Base-by-base conservation (phyloP, 2,113 vertebrate genomes). In the Ophthalmolycus amberensis region DNA sequence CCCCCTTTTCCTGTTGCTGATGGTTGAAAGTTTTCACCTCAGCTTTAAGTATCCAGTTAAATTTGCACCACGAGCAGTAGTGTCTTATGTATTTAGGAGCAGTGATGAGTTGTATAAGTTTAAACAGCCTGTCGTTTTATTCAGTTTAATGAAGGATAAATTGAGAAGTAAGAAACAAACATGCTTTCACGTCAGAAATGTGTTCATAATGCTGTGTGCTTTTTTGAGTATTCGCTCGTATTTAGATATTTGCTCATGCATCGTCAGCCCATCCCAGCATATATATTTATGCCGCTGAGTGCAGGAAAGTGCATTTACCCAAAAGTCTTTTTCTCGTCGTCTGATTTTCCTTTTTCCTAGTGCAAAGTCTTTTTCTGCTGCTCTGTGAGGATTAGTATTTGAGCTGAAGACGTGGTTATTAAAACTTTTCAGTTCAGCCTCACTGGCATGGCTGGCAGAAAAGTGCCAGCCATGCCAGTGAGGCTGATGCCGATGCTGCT, bases 381-480 rank as follows among this genome's bases (percentile, higher is more conserved):
- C 84, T 83, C 75, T 64, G 50, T 50, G 50, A 75, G 85, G 90
- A 94, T 92, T 92, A 93, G 67, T 64, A 75, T 91, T 86, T 88
- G 83, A 90, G 82, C 82, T 80, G 73, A 87, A 82, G 85, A 86
- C 8, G 62, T 80, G 71, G 84, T 81, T 78, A 88, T 88, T 77
- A 44, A 56, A 58, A 29, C 2, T 29, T 29, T 29, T 29, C 29
- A 29, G 2, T 29, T 29, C 29, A 29, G 29, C 29, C 29, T 29
- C 29, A 29, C 29, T 29, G 29, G 29, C 29, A 29, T 29, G 29
- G 29, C 29, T 29, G 29, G 82, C 77, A 85, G 75, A 83, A 82
- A 79, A 83, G 75, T 80, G 85, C 75, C 83, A 82, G 75, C 77
- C 68, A 64, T 82, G 80, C 77, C 81, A 78, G 72, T 27, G 71